Evolutionary conservation across 2,888 invertebrate species (phyloP).

Genomic region (Galerucella pusilla): DNA sequence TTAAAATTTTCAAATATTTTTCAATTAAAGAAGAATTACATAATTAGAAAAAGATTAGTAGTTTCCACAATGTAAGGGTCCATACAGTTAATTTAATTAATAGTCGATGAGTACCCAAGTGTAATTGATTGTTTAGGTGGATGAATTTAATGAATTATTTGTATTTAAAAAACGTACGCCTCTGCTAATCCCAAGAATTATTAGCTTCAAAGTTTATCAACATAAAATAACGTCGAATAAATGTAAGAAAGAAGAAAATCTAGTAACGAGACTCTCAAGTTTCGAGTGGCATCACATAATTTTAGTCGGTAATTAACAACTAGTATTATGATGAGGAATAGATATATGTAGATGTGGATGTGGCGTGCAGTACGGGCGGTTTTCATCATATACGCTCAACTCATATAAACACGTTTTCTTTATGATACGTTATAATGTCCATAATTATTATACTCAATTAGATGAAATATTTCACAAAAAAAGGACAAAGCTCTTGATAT

Average conservation of each 20-base stretch:
- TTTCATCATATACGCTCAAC: slow-evolving; percentile 8
- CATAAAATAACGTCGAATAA: slow-evolving; percentile 56
- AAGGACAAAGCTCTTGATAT: background rate
- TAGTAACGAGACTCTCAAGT: slow-evolving; percentile 59
- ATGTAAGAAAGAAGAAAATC: slow-evolving; percentile 45
- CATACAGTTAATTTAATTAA: too few species aligned
- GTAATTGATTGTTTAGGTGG: background rate
- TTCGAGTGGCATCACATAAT: slow-evolving; percentile 62
- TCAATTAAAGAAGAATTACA: too few species aligned
- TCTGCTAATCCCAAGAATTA: slow-evolving; percentile 39
- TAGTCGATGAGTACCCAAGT: background rate
- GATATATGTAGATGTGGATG: slow-evolving; percentile 22
- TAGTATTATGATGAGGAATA: slow-evolving; percentile 50
- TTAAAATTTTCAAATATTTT: too few species aligned
- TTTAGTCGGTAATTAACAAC: slow-evolving; percentile 61
- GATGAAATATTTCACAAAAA: too few species aligned
- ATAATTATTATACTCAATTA: background rate
- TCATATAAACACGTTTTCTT: slow-evolving; percentile 3
- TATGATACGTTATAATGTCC: slow-evolving; percentile 2
- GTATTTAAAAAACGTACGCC: background rate
- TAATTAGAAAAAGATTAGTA: too few species aligned
- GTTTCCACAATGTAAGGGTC: too few species aligned
- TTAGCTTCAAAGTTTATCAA: slow-evolving; percentile 54
- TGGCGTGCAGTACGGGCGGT: slow-evolving; percentile 32
- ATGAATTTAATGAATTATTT: background rate